Percentiles rank a stretch among this genome's conserved stretches.
Evolutionary conservation across 2,888 invertebrate species (phyloP).

Genomic region (Yponomeuta sedellus): DNA sequence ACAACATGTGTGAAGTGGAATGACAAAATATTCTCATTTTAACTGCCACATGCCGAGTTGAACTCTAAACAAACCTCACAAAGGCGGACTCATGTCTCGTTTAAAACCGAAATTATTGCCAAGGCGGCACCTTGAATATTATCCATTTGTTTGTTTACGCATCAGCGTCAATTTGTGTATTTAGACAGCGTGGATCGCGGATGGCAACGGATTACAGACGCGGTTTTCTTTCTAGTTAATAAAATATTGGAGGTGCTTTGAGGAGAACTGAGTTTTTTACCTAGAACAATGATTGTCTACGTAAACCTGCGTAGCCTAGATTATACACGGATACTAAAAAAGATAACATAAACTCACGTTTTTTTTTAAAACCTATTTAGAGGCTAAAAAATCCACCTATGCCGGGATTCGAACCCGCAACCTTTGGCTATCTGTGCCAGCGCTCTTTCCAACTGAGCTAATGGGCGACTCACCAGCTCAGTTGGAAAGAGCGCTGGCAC

Average conservation of each 20-base stretch:
- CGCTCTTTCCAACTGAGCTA: too few species aligned
- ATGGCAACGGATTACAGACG: slow-evolving; percentile 23
- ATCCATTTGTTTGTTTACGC: slow-evolving; percentile 25
- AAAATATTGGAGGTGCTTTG: background rate
- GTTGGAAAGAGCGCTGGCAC: too few species aligned
- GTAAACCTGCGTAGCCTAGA: too few species aligned
- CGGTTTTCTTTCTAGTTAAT: background rate
- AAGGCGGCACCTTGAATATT: slow-evolving; percentile 14
- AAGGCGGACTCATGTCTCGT: background rate
- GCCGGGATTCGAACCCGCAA: too few species aligned
- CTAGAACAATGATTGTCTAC: too few species aligned
- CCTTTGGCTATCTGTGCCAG: too few species aligned
- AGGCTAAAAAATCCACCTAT: too few species aligned
- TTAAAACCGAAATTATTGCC: slow-evolving; percentile 11
- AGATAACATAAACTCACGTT: too few species aligned
- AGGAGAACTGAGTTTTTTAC: background rate
- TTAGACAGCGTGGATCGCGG: slow-evolving; percentile 24
- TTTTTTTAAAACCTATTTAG: too few species aligned
- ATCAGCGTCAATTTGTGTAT: slow-evolving; percentile 23
- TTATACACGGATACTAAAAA: too few species aligned
- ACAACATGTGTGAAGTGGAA: background rate
- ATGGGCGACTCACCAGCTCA: too few species aligned
- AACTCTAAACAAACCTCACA: slow-evolving; percentile 3
- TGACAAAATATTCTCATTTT: background rate
- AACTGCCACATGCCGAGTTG: background rate